Evolutionary conservation across 2,888 invertebrate species (phyloP), one percentile per base, ranked within the genome.

Genomic region (Harpagoxenus sublaevis): DNA sequence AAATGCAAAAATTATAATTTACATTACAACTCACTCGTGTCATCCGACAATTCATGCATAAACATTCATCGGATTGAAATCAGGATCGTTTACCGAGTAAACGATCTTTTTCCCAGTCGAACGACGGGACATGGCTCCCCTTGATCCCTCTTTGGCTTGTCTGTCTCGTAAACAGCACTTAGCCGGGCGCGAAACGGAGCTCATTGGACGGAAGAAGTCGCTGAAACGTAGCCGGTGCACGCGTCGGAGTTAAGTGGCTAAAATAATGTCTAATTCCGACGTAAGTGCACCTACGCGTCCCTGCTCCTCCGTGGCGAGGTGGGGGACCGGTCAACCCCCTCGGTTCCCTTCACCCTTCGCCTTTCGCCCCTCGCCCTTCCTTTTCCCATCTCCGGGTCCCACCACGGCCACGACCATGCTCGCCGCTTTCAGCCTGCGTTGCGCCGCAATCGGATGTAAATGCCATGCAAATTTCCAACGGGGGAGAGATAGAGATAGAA

Each of bases 361-460:
- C 60, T 28, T 48, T 18, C 55, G 18, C 12, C 39, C 18, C 3
- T 6, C 48, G n/a, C 48, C 57, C 23, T n/a, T 65, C 51, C 45
- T 60, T 60, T 62, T 48, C 23, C 42, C 23, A 68, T 57, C 68
- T 51, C 18, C 42, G 65, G 39, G 48, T 60, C 31, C 48, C 84
- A 53, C 68, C 51, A 39, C 71, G 71, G 55, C 73, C 85, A 71
- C 63, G 87, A 71, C 73, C 68, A 9, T 85, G 85, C 82, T 86
- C 87, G 88, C 89, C 90, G 90, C 91, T 93, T 92, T 89, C 89
- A 89, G 90, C 86, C 85, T 83, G 89, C 86, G 90, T 88, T 84
- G 87, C 86, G 83, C 88, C 90, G 91, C 93, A 92, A 93, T 93
- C 92, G 90, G 91, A 93, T 93, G 93, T 92, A 93, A 93, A 93